Evolutionary conservation across 2,797 vertebrate genomes (phyloP).

Genomic region (Columba guinea): DNA sequence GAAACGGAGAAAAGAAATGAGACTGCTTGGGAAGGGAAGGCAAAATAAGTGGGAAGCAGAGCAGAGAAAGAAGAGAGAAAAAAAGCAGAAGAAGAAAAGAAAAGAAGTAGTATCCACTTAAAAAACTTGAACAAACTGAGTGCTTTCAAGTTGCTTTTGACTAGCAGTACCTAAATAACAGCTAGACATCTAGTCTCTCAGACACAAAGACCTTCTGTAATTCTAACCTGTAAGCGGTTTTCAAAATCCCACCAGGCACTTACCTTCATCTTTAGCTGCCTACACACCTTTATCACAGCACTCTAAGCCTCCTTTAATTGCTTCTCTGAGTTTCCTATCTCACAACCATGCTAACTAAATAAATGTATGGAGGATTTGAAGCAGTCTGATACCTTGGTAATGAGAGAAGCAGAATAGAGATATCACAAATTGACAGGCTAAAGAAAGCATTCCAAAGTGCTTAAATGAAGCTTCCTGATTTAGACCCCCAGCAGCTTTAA

Average conservation of each 20-base stretch:
- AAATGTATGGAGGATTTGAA: conserved; percentile 32
- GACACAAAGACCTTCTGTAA: not conserved
- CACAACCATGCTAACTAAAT: not conserved
- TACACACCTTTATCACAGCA: not conserved
- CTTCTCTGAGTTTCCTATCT: not conserved
- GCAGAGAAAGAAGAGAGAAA: not conserved
- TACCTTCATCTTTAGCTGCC: conserved; percentile 17
- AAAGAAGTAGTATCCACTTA: not conserved
- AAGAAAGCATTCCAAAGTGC: not conserved
- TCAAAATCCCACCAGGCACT: conserved; percentile 6
- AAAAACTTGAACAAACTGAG: not conserved
- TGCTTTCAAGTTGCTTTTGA: not conserved
- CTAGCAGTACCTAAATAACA: not conserved
- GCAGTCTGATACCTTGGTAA: conserved; percentile 32
- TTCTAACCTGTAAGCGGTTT: not conserved
- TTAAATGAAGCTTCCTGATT: not conserved
- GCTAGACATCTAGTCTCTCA: not conserved
- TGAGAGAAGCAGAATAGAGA: not conserved
- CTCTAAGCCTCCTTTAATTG: conserved; percentile 27
- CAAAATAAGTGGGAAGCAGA: not conserved
- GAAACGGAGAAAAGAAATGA: not conserved
- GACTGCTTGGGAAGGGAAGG: not conserved
- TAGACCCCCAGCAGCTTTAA: not conserved
- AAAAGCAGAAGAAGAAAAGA: not conserved
- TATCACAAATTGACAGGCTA: conserved; percentile 11